Conservation (phyloP, 2,113 vertebrate genomes). For the Sinocyclocheilus anophthalmus region DNA sequence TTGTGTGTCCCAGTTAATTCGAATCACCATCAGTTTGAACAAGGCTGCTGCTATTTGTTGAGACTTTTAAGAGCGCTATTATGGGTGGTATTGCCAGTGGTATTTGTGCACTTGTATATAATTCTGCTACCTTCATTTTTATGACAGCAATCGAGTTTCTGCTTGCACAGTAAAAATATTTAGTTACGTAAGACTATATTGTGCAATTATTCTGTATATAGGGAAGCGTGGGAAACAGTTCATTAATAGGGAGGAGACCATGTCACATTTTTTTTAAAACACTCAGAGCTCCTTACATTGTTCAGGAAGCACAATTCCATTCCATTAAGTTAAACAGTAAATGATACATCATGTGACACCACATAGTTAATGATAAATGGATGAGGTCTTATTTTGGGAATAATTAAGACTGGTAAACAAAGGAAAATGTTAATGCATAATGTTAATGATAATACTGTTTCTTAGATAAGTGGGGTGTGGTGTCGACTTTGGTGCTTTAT, state of each 20-base stretch:
- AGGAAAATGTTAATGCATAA: neutral
- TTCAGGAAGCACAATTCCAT: neutral
- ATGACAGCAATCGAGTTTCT: neutral
- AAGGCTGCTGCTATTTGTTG: neutral
- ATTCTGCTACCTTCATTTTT: conserved; percentile 5
- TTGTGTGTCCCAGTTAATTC: neutral
- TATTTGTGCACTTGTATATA: neutral
- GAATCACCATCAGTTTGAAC: neutral
- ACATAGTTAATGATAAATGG: neutral
- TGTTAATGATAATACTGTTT: neutral
- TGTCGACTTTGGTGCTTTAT: no score
- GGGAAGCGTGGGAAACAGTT: neutral
- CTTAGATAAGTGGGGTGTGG: no score
- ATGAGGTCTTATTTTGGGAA: neutral
- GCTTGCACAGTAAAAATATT: conserved; percentile 26
- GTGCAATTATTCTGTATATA: conserved; percentile 10
- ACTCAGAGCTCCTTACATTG: neutral
- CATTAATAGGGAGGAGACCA: neutral
- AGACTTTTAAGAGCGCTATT: neutral
- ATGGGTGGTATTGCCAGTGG: neutral
- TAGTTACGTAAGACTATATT: conserved; percentile 33
- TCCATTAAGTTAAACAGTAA: neutral
- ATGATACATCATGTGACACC: neutral
- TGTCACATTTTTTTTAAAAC: conserved; percentile 20
- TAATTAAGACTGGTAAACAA: neutral